A percentile compares a stretch with the other conserved stretches of the same genome.
Conservation (phyloP, 2,888 invertebrate genomes). For the Heliconius ethilla region DNA sequence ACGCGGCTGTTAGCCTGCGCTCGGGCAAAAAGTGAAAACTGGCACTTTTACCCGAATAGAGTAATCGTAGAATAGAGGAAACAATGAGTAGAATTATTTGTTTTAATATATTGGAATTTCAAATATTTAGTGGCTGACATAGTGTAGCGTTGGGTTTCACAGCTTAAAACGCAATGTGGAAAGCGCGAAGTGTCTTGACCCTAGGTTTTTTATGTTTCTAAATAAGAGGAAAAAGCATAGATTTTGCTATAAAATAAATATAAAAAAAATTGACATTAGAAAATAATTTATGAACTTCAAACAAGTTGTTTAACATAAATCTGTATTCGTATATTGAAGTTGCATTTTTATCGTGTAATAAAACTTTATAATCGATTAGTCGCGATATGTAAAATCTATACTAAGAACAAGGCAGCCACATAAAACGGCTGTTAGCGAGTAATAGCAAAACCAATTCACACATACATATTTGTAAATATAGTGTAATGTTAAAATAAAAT, state of each 20-base stretch:
- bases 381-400: constrained; percentile 3
- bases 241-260: no score
- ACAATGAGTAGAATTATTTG: background rate
- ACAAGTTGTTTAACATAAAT: background rate
- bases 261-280: no score
- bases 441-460: constrained; percentile 15
- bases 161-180: no score
- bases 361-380: constrained; percentile 16
- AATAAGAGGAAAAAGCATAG: no score
- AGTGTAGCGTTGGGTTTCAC: background rate
- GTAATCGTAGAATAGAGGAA: constrained; percentile 5
- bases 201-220: background rate
- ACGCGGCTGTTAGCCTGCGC: constrained; percentile 58
- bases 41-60: constrained; percentile 51
- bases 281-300: background rate
- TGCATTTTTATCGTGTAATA: constrained; percentile 1
- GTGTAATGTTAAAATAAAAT: constrained; percentile 7
- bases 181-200: background rate
- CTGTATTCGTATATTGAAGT: background rate
- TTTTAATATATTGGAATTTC: background rate
- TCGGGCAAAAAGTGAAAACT: constrained; percentile 49
- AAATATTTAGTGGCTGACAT: background rate
- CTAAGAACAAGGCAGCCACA: constrained; percentile 9
- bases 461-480: constrained; percentile 6
- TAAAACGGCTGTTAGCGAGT: constrained; percentile 15